These are phyloP conservation scores for Castor canadensis DNA, from an alignment of 2,113 vertebrate species.

Conservation along the genomic window DNA sequence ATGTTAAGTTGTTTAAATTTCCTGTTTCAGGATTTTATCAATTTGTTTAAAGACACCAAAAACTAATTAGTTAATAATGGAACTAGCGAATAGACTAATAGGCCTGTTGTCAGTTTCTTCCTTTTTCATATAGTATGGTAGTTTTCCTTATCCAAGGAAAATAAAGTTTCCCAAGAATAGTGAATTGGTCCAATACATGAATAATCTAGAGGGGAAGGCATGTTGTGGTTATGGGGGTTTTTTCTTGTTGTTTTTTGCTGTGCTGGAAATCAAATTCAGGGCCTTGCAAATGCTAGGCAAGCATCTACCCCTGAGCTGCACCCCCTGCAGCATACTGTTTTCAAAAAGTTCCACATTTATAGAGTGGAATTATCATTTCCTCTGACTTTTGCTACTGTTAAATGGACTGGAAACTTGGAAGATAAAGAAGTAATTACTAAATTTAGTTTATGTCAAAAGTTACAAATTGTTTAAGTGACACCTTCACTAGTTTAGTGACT, in stretches of 20 bases:
- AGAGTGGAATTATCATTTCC: constrained; percentile 61
- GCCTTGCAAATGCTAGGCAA: background rate
- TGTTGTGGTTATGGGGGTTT: background rate
- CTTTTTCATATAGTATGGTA: background rate
- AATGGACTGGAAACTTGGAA: constrained; percentile 1
- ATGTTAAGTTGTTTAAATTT: constrained; percentile 29
- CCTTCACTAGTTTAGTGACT: constrained; percentile 49
- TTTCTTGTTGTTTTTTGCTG: background rate
- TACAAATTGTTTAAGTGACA: constrained; percentile 43
- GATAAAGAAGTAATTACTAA: constrained; percentile 48
- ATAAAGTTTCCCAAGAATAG: constrained; percentile 48
- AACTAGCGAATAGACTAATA: background rate
- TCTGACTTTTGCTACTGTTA: constrained; percentile 35
- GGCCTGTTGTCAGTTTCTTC: background rate
- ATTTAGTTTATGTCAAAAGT: constrained; percentile 49
- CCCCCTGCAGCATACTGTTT: constrained; percentile 23
- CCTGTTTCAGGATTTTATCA: constrained; percentile 9
- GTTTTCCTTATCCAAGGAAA: constrained; percentile 23
- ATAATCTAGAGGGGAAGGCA: constrained; percentile 48
- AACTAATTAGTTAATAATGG: background rate
- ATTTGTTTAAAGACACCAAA: constrained; percentile 45
- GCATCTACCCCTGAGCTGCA: background rate
- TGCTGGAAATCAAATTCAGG: background rate
- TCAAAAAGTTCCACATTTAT: constrained; percentile 33
- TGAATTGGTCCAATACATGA: constrained; percentile 53